Percentiles rank a stretch among this genome's conserved stretches.
phyloP scores from a whole-genome alignment of 2,797 vertebrate species.

The Pipistrellus nathusii region DNA sequence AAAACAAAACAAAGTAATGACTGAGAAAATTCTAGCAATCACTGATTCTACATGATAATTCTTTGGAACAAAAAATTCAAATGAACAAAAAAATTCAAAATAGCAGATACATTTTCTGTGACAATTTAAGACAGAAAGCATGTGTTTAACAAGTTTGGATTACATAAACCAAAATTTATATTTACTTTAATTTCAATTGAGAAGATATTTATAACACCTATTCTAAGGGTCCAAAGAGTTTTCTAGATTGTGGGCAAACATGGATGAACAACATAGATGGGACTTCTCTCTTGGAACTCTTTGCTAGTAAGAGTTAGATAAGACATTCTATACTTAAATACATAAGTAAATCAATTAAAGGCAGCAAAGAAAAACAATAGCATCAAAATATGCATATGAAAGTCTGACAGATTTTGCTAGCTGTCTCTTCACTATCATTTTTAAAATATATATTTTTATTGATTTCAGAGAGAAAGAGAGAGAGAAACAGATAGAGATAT shows the following conservation, averaged over 20 bases:
- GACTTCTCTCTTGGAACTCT: neutral
- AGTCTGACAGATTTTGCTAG: neutral
- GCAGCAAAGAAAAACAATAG: neutral
- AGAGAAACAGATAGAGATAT: too few species aligned
- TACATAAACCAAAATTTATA: neutral
- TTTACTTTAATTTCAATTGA: neutral
- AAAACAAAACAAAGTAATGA: neutral
- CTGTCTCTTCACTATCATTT: neutral
- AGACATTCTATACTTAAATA: neutral
- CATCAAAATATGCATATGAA: neutral
- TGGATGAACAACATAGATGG: neutral
- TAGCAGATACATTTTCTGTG: neutral
- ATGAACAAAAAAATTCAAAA: conserved; percentile 21
- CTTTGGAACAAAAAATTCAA: neutral
- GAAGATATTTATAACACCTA: neutral
- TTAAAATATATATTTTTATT: too few species aligned
- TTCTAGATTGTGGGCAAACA: neutral
- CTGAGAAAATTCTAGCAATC: neutral
- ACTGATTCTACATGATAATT: neutral
- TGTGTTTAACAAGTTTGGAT: neutral
- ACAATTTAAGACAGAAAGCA: neutral
- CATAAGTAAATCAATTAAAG: neutral
- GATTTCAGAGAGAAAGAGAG: too few species aligned
- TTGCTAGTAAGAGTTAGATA: neutral
- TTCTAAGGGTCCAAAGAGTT: neutral